Evolutionary conservation across 1,140 invertebrate species (phyloP).

Genomic region (Diabrotica virgifera): DNA sequence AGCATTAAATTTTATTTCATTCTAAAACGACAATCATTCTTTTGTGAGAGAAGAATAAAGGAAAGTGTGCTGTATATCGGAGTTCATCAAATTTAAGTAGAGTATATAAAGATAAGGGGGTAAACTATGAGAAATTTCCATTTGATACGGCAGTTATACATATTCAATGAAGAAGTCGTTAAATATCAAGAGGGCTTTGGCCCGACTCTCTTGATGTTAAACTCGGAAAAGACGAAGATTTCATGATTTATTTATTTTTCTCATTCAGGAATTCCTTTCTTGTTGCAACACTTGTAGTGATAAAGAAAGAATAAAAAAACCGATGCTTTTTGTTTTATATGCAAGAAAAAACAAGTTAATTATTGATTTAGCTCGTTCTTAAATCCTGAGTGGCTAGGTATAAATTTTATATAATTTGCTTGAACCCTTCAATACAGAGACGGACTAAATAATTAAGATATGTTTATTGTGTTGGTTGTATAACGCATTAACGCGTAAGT

Average conservation of each 20-base stretch:
- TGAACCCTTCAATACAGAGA: too few relatives aligned
- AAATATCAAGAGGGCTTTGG: background rate
- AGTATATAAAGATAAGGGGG: background rate
- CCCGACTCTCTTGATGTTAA: background rate
- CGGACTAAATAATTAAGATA: too few relatives aligned
- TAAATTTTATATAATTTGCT: too few relatives aligned
- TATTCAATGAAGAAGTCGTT: slow-evolving; percentile 2
- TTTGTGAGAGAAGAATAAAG: background rate
- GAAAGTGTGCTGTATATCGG: background rate
- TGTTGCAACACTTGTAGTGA: too few relatives aligned
- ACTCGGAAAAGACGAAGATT: background rate
- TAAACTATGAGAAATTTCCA: slow-evolving; percentile 1
- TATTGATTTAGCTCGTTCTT: too few relatives aligned
- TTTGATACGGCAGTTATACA: background rate
- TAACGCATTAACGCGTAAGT: too few relatives aligned
- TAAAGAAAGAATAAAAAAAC: too few relatives aligned
- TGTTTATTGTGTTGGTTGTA: too few relatives aligned
- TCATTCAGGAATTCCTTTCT: background rate
- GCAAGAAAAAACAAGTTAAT: too few relatives aligned
- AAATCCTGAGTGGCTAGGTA: too few relatives aligned
- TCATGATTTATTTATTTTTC: background rate
- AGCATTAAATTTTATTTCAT: background rate
- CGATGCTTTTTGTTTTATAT: too few relatives aligned
- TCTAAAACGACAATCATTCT: background rate
- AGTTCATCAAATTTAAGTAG: slow-evolving; percentile 1